phyloP scores from a whole-genome alignment of 1,140 invertebrate species.

The Papilio machaon region DNA sequence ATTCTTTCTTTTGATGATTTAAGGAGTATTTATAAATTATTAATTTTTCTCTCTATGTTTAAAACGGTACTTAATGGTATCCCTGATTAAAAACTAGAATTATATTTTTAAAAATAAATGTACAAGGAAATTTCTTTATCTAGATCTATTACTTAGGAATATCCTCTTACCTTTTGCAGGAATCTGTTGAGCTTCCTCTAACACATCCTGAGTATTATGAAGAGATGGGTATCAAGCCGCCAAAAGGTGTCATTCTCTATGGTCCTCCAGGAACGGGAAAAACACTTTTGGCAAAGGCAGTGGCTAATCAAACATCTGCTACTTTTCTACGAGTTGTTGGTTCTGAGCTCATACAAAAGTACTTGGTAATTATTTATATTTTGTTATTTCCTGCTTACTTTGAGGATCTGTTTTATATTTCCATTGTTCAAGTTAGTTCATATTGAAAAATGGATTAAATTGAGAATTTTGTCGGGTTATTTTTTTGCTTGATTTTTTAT shows the following conservation, averaged over 20 bases:
- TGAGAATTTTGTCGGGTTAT: not conserved
- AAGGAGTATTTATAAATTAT: too few relatives aligned
- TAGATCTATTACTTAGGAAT: not conserved
- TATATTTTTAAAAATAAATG: too few relatives aligned
- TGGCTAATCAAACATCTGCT: constrained; percentile 99
- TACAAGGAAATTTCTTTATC: too few relatives aligned
- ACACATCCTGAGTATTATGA: constrained; percentile 99
- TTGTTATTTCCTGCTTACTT: not conserved
- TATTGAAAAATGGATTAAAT: too few relatives aligned
- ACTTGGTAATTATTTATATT: constrained; percentile 86
- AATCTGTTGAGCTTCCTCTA: constrained; percentile 98
- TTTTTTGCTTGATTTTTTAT: too few relatives aligned
- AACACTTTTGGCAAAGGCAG: constrained; percentile 98
- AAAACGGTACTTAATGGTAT: too few relatives aligned
- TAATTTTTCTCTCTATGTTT: too few relatives aligned
- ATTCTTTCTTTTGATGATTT: too few relatives aligned
- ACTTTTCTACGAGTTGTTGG: constrained; percentile 99
- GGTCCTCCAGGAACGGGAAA: constrained; percentile 99
- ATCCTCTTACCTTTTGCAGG: constrained; percentile 81
- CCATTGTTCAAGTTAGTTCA: too few relatives aligned
- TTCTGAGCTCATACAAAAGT: constrained; percentile 99
- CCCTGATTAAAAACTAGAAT: too few relatives aligned
- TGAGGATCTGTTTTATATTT: too few relatives aligned
- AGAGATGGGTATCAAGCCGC: constrained; percentile 99
- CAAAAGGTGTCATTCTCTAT: constrained; percentile 99